Percentiles rank a stretch among this genome's conserved stretches.
Conservation (phyloP, 1,140 invertebrate species). For the Thalassaphorura encarpata region DNA sequence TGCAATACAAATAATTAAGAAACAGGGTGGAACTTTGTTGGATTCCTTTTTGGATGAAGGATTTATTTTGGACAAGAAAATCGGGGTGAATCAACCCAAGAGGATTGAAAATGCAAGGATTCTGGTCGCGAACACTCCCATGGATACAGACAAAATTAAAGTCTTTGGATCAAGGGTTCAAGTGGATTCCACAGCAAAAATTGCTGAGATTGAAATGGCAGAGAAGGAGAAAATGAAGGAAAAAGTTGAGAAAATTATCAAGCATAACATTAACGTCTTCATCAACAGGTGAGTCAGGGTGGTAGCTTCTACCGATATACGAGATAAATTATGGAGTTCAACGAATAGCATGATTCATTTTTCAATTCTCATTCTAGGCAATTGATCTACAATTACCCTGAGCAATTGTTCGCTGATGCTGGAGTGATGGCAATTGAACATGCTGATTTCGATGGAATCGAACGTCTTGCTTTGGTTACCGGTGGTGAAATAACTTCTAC, state of each 20-base stretch:
- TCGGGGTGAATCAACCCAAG: constrained; percentile 64
- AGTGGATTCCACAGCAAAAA: constrained; percentile 96
- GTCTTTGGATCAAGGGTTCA: constrained; percentile 97
- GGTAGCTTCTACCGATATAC: background rate
- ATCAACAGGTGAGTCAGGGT: constrained; percentile 67
- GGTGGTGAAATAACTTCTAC: constrained; percentile 98
- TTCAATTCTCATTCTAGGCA: constrained; percentile 53
- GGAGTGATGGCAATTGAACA: constrained; percentile 99
- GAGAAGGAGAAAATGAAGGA: constrained; percentile 99
- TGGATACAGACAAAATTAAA: constrained; percentile 99
- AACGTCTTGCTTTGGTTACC: constrained; percentile 90
- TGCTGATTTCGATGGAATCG: constrained; percentile 99
- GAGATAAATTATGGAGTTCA: too few species aligned
- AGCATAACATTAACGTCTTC: constrained; percentile 95
- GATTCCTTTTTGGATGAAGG: constrained; percentile 98
- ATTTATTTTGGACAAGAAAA: constrained; percentile 94
- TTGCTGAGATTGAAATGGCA: constrained; percentile 92
- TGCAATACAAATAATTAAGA: constrained; percentile 97
- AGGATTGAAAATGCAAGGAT: constrained; percentile 87
- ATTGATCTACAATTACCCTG: constrained; percentile 99
- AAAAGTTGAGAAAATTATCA: constrained; percentile 94
- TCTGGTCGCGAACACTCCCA: constrained; percentile 98
- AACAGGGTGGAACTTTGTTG: constrained; percentile 76
- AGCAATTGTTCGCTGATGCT: constrained; percentile 97
- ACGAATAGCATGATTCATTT: constrained; percentile 3